phyloP scores from a whole-genome alignment of 2,113 vertebrate species.

The Gobiocypris rarus region DNA sequence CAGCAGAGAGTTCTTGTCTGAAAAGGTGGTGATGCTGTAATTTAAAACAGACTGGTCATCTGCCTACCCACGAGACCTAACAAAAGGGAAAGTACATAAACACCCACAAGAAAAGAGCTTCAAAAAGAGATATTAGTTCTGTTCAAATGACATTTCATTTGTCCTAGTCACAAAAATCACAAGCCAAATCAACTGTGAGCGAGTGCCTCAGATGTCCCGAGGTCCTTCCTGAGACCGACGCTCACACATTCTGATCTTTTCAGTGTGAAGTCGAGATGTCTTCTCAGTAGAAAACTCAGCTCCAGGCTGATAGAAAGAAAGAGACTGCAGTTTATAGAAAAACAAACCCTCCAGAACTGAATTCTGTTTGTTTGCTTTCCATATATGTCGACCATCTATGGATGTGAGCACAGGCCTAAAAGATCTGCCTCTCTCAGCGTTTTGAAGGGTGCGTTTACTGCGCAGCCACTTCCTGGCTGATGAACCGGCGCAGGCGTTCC shows the following conservation, averaged over 20 bases:
- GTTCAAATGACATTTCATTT: slow-evolving; percentile 13
- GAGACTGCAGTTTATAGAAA: not conserved
- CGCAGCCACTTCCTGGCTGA: slow-evolving; percentile 91
- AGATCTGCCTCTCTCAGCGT: too few relatives aligned
- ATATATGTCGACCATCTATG: not conserved
- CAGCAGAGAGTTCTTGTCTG: slow-evolving; percentile 46
- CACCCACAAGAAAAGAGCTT: slow-evolving; percentile 5
- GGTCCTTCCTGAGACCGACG: slow-evolving; percentile 2
- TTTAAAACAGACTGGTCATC: slow-evolving; percentile 33
- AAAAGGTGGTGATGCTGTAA: slow-evolving; percentile 1
- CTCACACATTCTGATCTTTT: not conserved
- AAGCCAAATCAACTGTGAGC: not conserved
- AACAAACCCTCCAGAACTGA: slow-evolving; percentile 17
- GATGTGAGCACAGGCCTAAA: slow-evolving; percentile 39
- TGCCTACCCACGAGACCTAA: not conserved
- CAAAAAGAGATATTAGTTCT: slow-evolving; percentile 7
- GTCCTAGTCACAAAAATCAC: not conserved
- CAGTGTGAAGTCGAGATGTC: slow-evolving; percentile 12
- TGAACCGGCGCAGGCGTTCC: slow-evolving; percentile 95
- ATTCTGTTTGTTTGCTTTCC: slow-evolving; percentile 11
- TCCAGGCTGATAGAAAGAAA: slow-evolving; percentile 31
- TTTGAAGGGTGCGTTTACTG: slow-evolving; percentile 63
- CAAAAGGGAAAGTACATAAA: slow-evolving; percentile 16
- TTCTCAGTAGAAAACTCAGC: slow-evolving; percentile 41
- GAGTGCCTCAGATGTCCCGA: not conserved